phyloP scores from a whole-genome alignment of 2,888 invertebrate genomes.

The Papilio protenor region DNA sequence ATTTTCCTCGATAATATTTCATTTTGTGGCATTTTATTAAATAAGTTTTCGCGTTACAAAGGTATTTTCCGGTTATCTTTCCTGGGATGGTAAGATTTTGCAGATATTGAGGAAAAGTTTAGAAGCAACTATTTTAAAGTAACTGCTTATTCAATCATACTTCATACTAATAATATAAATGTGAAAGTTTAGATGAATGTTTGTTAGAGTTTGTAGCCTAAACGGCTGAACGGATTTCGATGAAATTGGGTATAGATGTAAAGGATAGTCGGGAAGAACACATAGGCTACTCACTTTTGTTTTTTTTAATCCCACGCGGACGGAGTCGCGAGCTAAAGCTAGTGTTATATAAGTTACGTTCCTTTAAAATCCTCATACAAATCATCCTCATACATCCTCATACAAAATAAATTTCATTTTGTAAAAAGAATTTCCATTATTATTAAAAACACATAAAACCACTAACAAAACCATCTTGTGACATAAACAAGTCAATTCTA shows the following conservation, averaged over 20 bases:
- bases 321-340: no score
- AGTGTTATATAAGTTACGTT: background rate
- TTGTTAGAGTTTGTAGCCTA: no score
- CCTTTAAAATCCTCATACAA: no score
- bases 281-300: no score
- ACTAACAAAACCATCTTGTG: background rate
- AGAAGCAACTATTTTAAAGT: background rate
- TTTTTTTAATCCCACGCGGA: no score
- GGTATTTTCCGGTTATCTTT: constrained; percentile 33
- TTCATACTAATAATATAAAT: no score
- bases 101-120: background rate
- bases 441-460: background rate
- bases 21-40: constrained; percentile 36
- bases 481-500: background rate
- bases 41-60: constrained; percentile 38
- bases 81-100: background rate
- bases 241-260: no score
- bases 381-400: no score
- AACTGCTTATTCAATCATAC: background rate
- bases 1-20: constrained; percentile 34
- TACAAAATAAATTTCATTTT: no score
- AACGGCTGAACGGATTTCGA: no score
- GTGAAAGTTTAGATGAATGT: no score
- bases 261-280: no score
- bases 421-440: background rate